These are phyloP conservation scores for Adelosebastes latens DNA, from an alignment of 2,797 vertebrate genomes.

Conservation along the genomic window DNA sequence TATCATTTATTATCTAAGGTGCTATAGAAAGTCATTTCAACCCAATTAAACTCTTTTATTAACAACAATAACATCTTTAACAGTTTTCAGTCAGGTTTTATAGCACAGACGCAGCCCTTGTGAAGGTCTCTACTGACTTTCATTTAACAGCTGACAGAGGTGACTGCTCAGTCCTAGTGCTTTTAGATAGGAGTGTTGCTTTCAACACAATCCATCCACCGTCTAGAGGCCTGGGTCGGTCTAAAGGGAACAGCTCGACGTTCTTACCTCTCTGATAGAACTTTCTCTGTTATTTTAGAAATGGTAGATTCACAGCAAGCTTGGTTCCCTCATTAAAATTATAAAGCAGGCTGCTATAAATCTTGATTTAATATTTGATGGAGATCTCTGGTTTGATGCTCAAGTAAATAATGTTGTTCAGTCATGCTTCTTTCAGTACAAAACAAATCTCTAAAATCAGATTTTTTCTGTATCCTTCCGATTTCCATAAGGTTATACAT, in stretches of 20 bases:
- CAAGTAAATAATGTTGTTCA: not conserved
- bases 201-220: not conserved
- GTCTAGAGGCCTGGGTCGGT: too few relatives aligned
- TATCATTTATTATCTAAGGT: not conserved
- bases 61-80: not conserved
- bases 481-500: too few relatives aligned
- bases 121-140: not conserved
- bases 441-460: too few relatives aligned
- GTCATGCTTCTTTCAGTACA: not conserved
- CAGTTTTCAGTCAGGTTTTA: not conserved
- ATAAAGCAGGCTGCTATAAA: too few relatives aligned
- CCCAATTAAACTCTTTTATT: not conserved
- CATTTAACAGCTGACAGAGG: not conserved
- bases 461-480: too few relatives aligned
- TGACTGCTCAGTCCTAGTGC: not conserved
- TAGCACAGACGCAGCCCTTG: not conserved
- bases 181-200: not conserved
- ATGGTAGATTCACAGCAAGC: too few relatives aligned
- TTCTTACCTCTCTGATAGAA: not conserved
- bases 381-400: not conserved
- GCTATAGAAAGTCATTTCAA: not conserved
- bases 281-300: not conserved
- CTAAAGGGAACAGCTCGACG: too few relatives aligned
- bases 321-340: too few relatives aligned
- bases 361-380: not conserved